Percentiles rank a stretch among this genome's conserved stretches.
Conservation (phyloP, 1,140 invertebrate genomes). For the Drosophila tani region DNA sequence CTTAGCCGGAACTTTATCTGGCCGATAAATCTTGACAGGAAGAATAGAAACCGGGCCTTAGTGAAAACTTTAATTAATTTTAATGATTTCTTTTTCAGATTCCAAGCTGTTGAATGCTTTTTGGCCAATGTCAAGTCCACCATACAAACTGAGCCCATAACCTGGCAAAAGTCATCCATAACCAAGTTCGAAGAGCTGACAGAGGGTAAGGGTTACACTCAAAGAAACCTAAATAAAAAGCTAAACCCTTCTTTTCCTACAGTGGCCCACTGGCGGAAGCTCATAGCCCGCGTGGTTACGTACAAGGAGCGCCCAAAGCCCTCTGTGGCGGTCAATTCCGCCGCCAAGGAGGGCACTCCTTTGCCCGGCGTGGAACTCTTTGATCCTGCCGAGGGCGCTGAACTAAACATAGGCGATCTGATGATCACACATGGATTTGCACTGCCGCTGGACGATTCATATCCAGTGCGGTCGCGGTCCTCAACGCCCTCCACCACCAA, state of each 20-base stretch:
- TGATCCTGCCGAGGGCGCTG: slow-evolving; percentile 84
- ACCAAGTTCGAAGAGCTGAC: slow-evolving; percentile 90
- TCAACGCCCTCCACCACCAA: slow-evolving; percentile 65
- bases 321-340: slow-evolving; percentile 66
- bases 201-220: slow-evolving; percentile 80
- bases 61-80: not conserved
- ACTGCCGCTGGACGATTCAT: slow-evolving; percentile 63
- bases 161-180: slow-evolving; percentile 89
- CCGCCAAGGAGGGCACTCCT: slow-evolving; percentile 87
- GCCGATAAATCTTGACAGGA: too few species aligned
- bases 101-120: slow-evolving; percentile 93
- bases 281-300: slow-evolving; percentile 89
- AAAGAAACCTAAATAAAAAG: not conserved
- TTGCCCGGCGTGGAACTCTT: slow-evolving; percentile 88
- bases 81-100: slow-evolving; percentile 46
- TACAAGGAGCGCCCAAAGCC: slow-evolving; percentile 87
- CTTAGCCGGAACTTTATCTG: too few species aligned
- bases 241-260: not conserved
- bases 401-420: slow-evolving; percentile 76
- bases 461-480: slow-evolving; percentile 69
- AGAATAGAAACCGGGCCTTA: not conserved
- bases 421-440: slow-evolving; percentile 78
- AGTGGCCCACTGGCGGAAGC: slow-evolving; percentile 88
- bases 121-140: slow-evolving; percentile 89
- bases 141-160: slow-evolving; percentile 68